Evolutionary conservation across 2,113 vertebrate species (phyloP).

Genomic region (Riparia riparia): DNA sequence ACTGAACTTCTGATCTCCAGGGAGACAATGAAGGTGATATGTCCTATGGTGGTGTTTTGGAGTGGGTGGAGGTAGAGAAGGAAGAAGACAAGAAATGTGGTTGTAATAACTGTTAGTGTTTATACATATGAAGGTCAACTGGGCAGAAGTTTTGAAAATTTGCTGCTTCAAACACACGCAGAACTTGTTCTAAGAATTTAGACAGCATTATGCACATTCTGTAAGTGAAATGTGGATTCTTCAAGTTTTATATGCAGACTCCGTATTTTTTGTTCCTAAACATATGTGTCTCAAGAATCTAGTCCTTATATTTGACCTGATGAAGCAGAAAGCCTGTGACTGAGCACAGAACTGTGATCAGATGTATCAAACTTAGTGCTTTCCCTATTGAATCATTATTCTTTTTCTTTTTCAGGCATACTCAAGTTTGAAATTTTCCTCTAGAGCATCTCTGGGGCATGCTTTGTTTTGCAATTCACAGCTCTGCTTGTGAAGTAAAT

Average conservation of each 20-base stretch:
- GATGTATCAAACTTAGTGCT: not conserved
- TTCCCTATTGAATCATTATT: not conserved
- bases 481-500: constrained; percentile 47
- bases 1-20: not conserved
- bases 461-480: constrained; percentile 56
- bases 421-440: constrained; percentile 33
- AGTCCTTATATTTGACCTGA: not conserved
- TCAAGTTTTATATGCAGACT: not conserved
- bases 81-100: not conserved
- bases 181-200: not conserved
- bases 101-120: not conserved
- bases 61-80: not conserved
- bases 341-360: not conserved
- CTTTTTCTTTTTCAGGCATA: not conserved
- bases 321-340: not conserved
- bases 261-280: not conserved
- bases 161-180: not conserved
- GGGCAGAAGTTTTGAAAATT: not conserved
- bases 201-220: not conserved
- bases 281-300: not conserved
- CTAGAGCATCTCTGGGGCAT: not conserved
- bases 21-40: not conserved
- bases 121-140: not conserved
- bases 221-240: not conserved
- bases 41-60: not conserved